phyloP scores from a whole-genome alignment of 2,113 vertebrate genomes.

The Indri indri region DNA sequence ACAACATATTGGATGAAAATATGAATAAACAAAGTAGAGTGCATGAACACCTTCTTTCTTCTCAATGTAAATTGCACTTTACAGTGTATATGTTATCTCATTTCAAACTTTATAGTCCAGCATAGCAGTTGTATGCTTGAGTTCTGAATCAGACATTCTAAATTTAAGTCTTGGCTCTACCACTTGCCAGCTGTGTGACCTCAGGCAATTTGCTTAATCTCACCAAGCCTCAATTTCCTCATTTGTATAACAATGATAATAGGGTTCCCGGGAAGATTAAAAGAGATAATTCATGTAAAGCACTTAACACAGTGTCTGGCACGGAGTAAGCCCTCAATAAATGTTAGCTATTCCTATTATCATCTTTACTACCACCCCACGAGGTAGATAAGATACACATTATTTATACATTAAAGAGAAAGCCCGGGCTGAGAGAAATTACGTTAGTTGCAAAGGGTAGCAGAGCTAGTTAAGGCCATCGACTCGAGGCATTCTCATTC shows the following conservation, averaged over 20 bases:
- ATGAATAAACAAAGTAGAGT: neutral
- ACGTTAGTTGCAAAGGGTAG: neutral
- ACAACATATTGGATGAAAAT: neutral
- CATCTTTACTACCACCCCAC: neutral
- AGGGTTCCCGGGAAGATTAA: slow-evolving; percentile 46
- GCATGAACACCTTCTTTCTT: neutral
- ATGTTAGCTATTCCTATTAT: slow-evolving; percentile 34
- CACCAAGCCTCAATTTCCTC: slow-evolving; percentile 50
- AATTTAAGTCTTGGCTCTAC: slow-evolving; percentile 41
- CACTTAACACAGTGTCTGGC: slow-evolving; percentile 59
- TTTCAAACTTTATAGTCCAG: slow-evolving; percentile 9
- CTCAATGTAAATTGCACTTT: neutral
- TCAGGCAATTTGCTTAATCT: slow-evolving; percentile 56
- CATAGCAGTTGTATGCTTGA: neutral
- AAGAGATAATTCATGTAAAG: slow-evolving; percentile 55
- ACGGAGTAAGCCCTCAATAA: slow-evolving; percentile 39
- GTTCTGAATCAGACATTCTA: slow-evolving; percentile 32
- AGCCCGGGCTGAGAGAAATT: slow-evolving; percentile 28
- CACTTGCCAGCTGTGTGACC: slow-evolving; percentile 58
- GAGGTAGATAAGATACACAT: neutral
- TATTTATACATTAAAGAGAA: slow-evolving; percentile 57
- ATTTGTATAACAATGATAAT: slow-evolving; percentile 48
- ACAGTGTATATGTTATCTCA: neutral
- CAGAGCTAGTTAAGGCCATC: neutral
- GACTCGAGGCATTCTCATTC: neutral